Base-by-base conservation (phyloP, 1,140 invertebrate species). In the Drusus annulatus region DNA sequence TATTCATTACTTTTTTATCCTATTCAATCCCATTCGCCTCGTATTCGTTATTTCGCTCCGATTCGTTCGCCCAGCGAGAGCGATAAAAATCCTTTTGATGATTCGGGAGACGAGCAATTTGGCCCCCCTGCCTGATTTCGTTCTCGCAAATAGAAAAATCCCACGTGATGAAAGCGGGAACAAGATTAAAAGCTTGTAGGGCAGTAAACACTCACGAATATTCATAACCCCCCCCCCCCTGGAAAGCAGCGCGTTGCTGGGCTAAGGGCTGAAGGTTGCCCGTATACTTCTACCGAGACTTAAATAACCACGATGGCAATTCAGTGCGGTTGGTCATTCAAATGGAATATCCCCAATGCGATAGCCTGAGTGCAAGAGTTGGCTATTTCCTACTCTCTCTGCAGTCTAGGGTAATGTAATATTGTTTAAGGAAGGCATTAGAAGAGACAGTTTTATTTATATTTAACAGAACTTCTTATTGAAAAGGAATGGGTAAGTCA, bases 171-270 rank as follows among this genome's bases (percentile, higher is more conserved):
- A 81, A 81, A 77, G 80, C 51, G 52, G 52, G 58, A 78, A 78
- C 74, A 81, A 81, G 80, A 81, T 77, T 81, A 81, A 81, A 81
- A 81, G 80, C 80, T 81, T 78, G 75, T 81, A 45, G 73, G 80
- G 77, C 80, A 81, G 78, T 81, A 78, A 81, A 81, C 80, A 81
- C 80, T 65, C 21, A 7, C 31, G 76, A 77, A 77, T 77, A 77
- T 77, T 77, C 62, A 77, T 77, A 62, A 77, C 65, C 51, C 21
- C 3, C 36, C 62, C 62, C 2, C 16, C 25, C 1, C 15, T 16
- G 60, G 62, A 65, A 28, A 23, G 62, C 25, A n/a, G 21, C 36
- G 36, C 36, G 8, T 10, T 45, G 36, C 36, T 13, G 10, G 10
- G 36, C 36, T 45, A 13, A 45, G 36, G 36, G 36, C 2, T 45